Evolutionary conservation across 2,888 invertebrate genomes (phyloP).

Genomic region (Morinoia aosen): DNA sequence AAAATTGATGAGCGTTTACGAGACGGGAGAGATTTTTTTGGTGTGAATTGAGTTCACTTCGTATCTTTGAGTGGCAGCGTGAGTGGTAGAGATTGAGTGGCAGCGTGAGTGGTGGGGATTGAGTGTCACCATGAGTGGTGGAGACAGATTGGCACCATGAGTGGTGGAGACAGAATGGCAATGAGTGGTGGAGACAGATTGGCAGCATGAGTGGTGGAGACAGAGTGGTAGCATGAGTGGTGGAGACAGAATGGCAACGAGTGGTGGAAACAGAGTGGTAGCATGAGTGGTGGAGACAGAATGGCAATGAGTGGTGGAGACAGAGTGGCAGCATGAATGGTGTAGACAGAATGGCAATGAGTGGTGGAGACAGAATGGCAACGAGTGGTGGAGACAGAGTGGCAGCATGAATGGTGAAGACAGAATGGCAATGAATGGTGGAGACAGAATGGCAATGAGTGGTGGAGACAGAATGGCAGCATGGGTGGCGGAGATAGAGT

Average conservation of each 20-base stretch:
- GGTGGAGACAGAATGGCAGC: not conserved
- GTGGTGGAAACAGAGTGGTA: too few species aligned
- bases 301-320: not conserved
- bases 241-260: not conserved
- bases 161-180: not conserved
- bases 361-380: too few species aligned
- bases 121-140: not conserved
- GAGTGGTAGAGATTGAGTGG: not conserved
- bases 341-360: not conserved
- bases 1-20: not conserved
- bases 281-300: not conserved
- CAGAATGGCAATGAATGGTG: too few species aligned
- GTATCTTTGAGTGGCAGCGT: not conserved
- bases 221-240: not conserved
- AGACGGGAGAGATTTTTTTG: not conserved
- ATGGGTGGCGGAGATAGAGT: not conserved
- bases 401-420: too few species aligned
- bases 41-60: not conserved
- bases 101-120: not conserved
- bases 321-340: not conserved
- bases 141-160: not conserved
- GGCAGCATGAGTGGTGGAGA: not conserved
- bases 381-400: not conserved
- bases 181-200: not conserved
- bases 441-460: too few species aligned